Base-by-base conservation (phyloP, 2,888 invertebrate genomes). In the Busseola fusca region DNA sequence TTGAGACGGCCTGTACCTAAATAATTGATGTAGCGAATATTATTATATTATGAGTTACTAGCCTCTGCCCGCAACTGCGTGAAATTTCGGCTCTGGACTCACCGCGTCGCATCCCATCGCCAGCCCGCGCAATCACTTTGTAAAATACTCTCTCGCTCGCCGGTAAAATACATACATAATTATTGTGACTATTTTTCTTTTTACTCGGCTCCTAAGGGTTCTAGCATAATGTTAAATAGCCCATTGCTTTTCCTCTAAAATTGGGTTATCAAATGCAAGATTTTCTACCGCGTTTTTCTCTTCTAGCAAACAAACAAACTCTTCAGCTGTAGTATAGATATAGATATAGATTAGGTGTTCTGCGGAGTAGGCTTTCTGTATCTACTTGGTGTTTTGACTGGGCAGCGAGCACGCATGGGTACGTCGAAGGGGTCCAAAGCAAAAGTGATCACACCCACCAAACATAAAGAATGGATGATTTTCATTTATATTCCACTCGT, bases 401-500 rank as follows among this genome's bases (percentile, higher is more conserved):
- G 65, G 34, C 54, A 57, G 60, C 18, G 27, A 68, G 62, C 27
- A 69, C 52, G 66, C 66, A 34, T 50, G 56, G 42, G 42, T 67
- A 57, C 40, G 60, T 54, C 54, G 40, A 52, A 63, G 52, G 58
- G 54, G 34, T 57, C 65, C 48, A 70, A 70, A 62, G 76, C 45
- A 37, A 67, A 80, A 68, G 57, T 76, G 56, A 80, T 76, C 64
- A 69, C 74, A 67, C 54, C 67, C 48, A 64, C 64, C 66, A 42
- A 64, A 66, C 37, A 69, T 52, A 60, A 75, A 66, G n/a, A 60
- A 76, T 70, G 52, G 57, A 78, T 58, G 60, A 64, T 62, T 64
- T 76, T 54, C 67, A 67, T 78, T 80, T 67, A 80, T 80, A 76
- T 67, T 67, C 54, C 25, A 48, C 76, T 42, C 57, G 40, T 1